Base-by-base conservation (phyloP, 2,888 invertebrate genomes). In the Dolomedes plantarius region DNA sequence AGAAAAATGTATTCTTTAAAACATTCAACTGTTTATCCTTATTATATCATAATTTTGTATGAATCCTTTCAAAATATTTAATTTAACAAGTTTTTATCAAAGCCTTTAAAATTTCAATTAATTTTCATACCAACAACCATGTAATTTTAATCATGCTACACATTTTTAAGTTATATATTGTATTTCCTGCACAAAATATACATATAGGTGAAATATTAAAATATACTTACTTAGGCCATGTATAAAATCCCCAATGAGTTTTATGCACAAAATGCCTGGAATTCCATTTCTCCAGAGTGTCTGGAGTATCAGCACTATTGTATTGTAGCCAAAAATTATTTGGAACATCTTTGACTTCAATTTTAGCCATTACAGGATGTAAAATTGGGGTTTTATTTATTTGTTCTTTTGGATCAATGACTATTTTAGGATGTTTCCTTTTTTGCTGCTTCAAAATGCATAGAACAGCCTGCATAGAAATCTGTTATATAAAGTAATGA, bases 301-400 rank as follows among this genome's bases (percentile, higher is more conserved):
- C 91, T 0, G 95, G 95, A 19, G 93, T 91, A 0, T 92, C 93
- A 64, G 92, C 91, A 19, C 93, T 93, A 88, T 94, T 93, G 88
- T 95, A 95, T 91, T 95, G 93, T 62, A 95, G 92, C 95, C 96
- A 96, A 65, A 93, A 92, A 90, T 96, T 95, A 90, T 96, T 95
- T 31, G 93, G 91, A 83, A 96, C 71, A n/a, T 67, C 41, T 36
- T 56, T 32, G 5, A 23, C 32, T 68, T 64, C 36, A 27, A 69
- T 62, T 36, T 71, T 46, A 7, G 75, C 36, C 76, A 80, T 50
- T 11, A 62, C 39, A 29, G 83, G 68, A 71, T 80, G 79, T 1
- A 82, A 23, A n/a, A 36, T 36, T 7, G 85, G 68, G 9, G 64
- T 36, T 19, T 65, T 50, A n/a, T 29, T 69, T 65, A 79, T 72